Percentiles rank a stretch among this genome's conserved stretches.
These are phyloP conservation scores for Hystrix cristata DNA, from an alignment of 2,113 vertebrate species.

Conservation along the genomic window DNA sequence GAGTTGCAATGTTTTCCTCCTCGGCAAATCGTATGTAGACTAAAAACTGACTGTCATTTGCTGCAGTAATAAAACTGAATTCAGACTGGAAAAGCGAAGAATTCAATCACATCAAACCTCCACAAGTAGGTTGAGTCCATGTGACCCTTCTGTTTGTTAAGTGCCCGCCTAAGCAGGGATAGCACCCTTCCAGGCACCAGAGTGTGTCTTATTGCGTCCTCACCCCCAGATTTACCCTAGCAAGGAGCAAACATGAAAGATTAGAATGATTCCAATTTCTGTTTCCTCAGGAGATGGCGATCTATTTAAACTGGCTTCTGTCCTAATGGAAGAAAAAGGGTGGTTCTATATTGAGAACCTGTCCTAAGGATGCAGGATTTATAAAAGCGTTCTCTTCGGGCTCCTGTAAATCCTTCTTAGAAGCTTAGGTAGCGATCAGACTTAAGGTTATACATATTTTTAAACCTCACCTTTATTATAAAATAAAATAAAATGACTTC, in stretches of 20 bases:
- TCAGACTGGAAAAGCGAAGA: neutral
- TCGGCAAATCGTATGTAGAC: constrained; percentile 20
- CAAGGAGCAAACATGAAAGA: neutral
- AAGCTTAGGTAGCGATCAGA: neutral
- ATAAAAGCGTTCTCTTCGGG: neutral
- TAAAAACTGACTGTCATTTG: neutral
- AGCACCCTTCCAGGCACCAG: neutral
- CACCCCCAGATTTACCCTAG: neutral
- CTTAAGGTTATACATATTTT: neutral
- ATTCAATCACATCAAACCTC: neutral
- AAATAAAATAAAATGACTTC: constrained; percentile 65
- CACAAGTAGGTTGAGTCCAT: neutral
- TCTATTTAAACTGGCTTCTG: neutral
- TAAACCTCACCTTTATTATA: constrained; percentile 49
- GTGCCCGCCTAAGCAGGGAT: neutral
- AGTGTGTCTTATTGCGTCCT: fast-evolving
- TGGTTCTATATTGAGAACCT: constrained; percentile 51
- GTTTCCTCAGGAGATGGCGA: neutral
- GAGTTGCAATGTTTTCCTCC: neutral
- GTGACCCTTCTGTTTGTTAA: neutral
- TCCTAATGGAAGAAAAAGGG: constrained; percentile 18
- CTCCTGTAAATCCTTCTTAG: neutral
- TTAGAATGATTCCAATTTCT: neutral
- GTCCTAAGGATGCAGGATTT: constrained; percentile 29
- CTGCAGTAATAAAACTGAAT: neutral